Percentiles rank a stretch among this genome's conserved stretches.
These are phyloP conservation scores for Hybognathus amarus DNA, from an alignment of 2,797 vertebrate species.

Conservation along the genomic window DNA sequence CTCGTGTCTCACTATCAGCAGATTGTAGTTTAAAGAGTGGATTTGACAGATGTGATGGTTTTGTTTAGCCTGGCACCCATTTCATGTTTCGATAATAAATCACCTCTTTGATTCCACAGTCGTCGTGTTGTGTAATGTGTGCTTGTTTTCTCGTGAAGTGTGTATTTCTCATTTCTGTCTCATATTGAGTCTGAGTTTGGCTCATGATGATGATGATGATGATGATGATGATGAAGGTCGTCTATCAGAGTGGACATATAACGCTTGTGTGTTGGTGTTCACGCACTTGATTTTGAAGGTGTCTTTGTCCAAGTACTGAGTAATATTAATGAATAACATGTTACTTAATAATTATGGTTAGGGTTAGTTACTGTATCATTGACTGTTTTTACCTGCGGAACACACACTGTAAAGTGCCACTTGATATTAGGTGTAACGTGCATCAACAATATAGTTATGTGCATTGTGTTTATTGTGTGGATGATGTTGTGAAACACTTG, in stretches of 20 bases:
- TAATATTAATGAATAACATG: neutral
- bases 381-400: no score
- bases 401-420: neutral
- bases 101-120: neutral
- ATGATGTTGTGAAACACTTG: neutral
- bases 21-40: neutral
- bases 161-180: neutral
- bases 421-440: neutral
- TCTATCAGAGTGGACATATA: neutral
- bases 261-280: neutral
- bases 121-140: no score
- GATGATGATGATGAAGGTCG: neutral
- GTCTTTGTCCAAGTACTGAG: neutral
- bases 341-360: neutral
- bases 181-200: neutral
- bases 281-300: neutral
- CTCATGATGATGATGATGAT: neutral
- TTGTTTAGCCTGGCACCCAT: neutral
- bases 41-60: neutral
- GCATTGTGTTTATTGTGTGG: neutral
- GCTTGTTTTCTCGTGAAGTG: no score
- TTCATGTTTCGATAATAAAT: neutral
- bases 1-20: no score
- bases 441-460: neutral
- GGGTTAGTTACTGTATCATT: neutral